Base-by-base conservation (phyloP, 2,113 vertebrate genomes). In the Mobula birostris region DNA sequence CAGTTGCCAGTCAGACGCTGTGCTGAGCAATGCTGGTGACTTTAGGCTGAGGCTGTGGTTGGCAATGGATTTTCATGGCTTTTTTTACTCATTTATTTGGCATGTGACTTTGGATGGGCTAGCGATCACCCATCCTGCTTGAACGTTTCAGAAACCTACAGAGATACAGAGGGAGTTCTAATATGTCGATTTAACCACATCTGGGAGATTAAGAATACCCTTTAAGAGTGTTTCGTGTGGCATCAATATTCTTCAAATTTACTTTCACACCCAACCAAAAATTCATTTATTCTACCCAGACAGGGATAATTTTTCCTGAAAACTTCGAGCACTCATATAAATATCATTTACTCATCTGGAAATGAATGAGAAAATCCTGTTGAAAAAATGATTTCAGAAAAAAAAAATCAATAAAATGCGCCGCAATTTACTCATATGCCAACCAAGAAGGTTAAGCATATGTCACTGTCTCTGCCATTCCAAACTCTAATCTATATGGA, bases 401-500 rank as follows among this genome's bases (percentile, higher is more conserved):
- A 48, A 48, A 36, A 36, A 93, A 93, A 76, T 56, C 70, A 74
- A 93, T 76, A 70, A 29, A 74, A 93, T 56, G 68, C 70, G 27
- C 91, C 56, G 36, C 29, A 72, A 93, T 29, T 93, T 11, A 93
- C 91, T 93, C 36, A 15, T 56, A 48, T 24, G 70, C 14, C 70
- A 93, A 93, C 91, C 27, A 56, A 29, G 70, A 92, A 24, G 70
- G 74, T 93, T 12, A 76, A 93, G 91, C 19, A 6, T 14, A 36
- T 61, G 56, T 2, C 12, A 4, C 83, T 40, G 27, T 93, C 83
- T 61, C 48, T 61, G 40, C 32, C 48, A 40, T 70, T 48, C 40
- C 91, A 74, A 32, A 93, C 61, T 93, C 68, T 48, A 93, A 93
- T 93, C 74, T 93, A 93, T 93, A 93, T 93, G 91, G 91, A 93